Base-by-base conservation (phyloP, 2,888 invertebrate genomes). In the Corbicula japonica region DNA sequence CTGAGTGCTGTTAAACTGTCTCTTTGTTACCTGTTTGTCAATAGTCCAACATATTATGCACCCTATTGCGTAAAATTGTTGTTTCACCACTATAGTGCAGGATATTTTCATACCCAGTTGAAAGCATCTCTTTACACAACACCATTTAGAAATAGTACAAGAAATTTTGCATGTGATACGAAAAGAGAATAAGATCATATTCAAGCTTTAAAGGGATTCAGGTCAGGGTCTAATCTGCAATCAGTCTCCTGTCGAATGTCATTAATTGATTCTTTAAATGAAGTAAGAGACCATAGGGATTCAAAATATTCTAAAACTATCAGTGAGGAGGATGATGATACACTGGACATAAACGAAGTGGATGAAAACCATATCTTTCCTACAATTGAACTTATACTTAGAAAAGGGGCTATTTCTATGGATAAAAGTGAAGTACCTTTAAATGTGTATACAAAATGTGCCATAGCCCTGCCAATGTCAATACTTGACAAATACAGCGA, bases 41-140 rank as follows among this genome's bases (percentile, higher is more conserved):
- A 83, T 72, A 63, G 65, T 2, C 80, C 85, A 2, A 54, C 70
- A 21, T 72, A 80, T 21, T 85, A 85, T 78, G 76, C 83, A 12
- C 74, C 85, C 52, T 84, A 46, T 38, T 78, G 76, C 44, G 71
- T 58, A n/a, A 28, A n/a, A 35, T 69, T 81, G 12, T 46, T 85
- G 1, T 44, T 56, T 34, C 26, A 35, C 6, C 82, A 84, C 35
- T 72, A 63, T 30, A 54, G 56, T 21, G 70, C 76, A 28, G 78
- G 84, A 0, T 38, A 60, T 52, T 84, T 80, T 48, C 71, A 82
- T 41, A 41, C 58, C 23, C 44, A 54, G 41, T 10, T 84, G 70
- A 84, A 84, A 56, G 18, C 52, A n/a, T 28, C 56, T 1, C 35
- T 84, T 32, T 80, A 44, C 41, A 71, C 54, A 15, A 84, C 82